A percentile compares a stretch with the other conserved stretches of the same genome.
Evolutionary conservation across 2,113 vertebrate genomes (phyloP).

Genomic region (Guaruba guarouba): DNA sequence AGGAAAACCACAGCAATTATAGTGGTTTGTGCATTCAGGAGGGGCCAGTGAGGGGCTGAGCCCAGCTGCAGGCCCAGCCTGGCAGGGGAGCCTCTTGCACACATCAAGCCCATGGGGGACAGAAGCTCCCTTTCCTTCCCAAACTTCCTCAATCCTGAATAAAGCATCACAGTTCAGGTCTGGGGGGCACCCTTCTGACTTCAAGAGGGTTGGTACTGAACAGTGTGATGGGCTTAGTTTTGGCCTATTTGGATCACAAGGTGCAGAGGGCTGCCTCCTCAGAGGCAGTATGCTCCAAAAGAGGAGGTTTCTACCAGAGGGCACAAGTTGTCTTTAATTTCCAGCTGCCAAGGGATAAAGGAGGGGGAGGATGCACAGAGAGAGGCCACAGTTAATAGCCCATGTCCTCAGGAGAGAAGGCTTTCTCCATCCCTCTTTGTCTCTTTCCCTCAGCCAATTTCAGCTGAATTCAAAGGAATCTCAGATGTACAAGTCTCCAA

Average conservation of each 20-base stretch:
- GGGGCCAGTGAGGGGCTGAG: not conserved
- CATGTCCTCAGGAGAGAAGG: not conserved
- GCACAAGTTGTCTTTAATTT: not conserved
- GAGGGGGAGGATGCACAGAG: not conserved
- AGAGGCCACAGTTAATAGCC: not conserved
- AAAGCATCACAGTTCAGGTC: not conserved
- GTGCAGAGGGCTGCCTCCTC: not conserved
- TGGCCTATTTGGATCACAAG: not conserved
- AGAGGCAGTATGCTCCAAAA: not conserved
- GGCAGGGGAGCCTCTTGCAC: not conserved
- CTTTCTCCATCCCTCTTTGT: not conserved
- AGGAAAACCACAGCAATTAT: not conserved
- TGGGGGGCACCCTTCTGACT: not conserved
- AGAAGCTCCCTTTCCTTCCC: not conserved
- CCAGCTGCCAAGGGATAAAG: not conserved
- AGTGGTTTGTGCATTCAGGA: not conserved
- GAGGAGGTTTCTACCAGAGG: not conserved
- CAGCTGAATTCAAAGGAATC: not conserved
- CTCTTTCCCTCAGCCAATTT: not conserved
- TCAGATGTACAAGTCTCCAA: not conserved
- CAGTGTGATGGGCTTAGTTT: not conserved
- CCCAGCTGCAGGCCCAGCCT: not conserved
- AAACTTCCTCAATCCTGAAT: not conserved
- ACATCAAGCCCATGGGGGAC: not conserved
- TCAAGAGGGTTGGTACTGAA: not conserved